Evolutionary conservation across 1,140 invertebrate species (phyloP), one percentile per base, ranked within the genome.

Genomic region (Brachystomella parvula): DNA sequence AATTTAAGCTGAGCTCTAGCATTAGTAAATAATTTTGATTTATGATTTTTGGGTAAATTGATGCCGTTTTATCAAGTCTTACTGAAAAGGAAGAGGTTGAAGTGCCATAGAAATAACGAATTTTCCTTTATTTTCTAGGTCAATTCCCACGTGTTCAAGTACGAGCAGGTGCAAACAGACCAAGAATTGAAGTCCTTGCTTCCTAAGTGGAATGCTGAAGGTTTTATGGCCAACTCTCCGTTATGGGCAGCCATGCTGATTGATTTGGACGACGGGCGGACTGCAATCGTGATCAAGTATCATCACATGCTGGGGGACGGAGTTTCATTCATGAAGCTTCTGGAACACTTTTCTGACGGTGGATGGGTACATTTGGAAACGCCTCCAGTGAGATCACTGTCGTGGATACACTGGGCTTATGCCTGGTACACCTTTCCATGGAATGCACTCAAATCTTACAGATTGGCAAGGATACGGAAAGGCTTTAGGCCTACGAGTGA

Each of bases 341-440:
- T 73, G 31, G 69, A 71, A 59, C 39, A 71, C n/a, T 61, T 70
- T 61, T 66, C 47, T 44, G 72, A 73, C 31, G 47, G 24, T 12
- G 69, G 69, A 24, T 73, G 69, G 69, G 67, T 49, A 12, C 64
- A 69, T 61, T 33, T 73, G 6, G 1, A 67, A 56, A 68, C 62
- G 9, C 44, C 66, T 33, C 61, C 59, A 0, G 59, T 58, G 0
- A 39, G 39, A 28, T 47, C 63, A 19, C 68, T 71, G 33, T 65
- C 63, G n/a, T 62, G 58, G 61, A 47, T 64, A 1, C 69, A 73
- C 58, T 73, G 69, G 72, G 58, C 63, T 28, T 73, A 71, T 26
- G 72, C 72, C 3, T 73, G 72, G 72, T 73, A 65, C 39, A 69
- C 47, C 35, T 73, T 73, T 59, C 72, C 72, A 2, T 73, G 69